Evolutionary conservation across 2,113 vertebrate species (phyloP), one percentile per base, ranked within the genome.

Genomic region (Scortum barcoo): DNA sequence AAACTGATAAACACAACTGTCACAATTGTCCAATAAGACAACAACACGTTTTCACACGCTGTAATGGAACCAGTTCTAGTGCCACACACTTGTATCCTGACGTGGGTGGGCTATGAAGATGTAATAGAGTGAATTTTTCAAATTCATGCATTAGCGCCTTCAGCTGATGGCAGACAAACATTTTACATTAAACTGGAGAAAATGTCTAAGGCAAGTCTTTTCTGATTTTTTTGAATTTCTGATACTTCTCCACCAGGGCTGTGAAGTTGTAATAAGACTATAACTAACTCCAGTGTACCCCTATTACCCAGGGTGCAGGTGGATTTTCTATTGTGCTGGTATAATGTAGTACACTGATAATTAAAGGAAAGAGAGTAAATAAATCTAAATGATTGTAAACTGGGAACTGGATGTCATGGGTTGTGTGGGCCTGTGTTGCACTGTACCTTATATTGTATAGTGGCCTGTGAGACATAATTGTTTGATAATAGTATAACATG

Each of bases 291-390:
- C 38, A 61, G 71, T 75, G 36, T 33, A 1, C 40, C 26, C 11
- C 30, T 66, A 1, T 60, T 44, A 9, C 24, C 20, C 8, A 51
- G 9, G 53, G 10, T 24, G 22, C 63, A 20, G 14, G 19, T 40
- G 71, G 58, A 20, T 62, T 51, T 51, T 61, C 24, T 17, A 13
- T n/a, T 38, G 13, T 51, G 22, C 40, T 48, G 30, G n/a, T 46
- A 7, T 58, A 30, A 22, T 74, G 62, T 36, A 36, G 33, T 36
- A 74, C 20, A 28, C 26, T 33, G 7, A 57, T 67, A 71, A 77
- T 42, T 26, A 48, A 38, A 65, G 8, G 66, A 44, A 57, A 48
- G 5, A 51, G 3, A 33, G 74, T 3, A 50, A 50, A 48, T 42
- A 4, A 60, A 28, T 69, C 51, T 51, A 48, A 30, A 56, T 65